phyloP scores from a whole-genome alignment of 2,797 vertebrate genomes.

The Coregonus sp. region DNA sequence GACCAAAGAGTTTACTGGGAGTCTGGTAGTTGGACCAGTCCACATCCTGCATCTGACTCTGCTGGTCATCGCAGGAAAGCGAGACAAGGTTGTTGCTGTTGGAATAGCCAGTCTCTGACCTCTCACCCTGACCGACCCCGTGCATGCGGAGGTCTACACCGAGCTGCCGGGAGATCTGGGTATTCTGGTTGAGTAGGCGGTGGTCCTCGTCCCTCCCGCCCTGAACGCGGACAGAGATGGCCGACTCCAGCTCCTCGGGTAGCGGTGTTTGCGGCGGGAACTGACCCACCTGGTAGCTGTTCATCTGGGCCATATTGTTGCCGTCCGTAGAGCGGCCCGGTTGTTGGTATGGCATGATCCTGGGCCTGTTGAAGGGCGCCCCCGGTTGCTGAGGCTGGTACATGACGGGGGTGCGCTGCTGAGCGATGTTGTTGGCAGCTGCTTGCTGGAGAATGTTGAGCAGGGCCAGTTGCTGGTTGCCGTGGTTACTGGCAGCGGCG shows the following conservation, averaged over 20 bases:
- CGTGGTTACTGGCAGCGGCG: slow-evolving; percentile 56
- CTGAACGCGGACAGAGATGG: slow-evolving; percentile 61
- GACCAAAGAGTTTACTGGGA: slow-evolving; percentile 64
- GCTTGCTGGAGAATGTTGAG: slow-evolving; percentile 70
- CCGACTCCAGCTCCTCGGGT: slow-evolving; percentile 70
- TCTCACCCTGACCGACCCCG: slow-evolving; percentile 74
- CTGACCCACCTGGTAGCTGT: slow-evolving; percentile 53
- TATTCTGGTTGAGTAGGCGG: slow-evolving; percentile 45
- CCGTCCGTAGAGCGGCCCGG: slow-evolving; percentile 21
- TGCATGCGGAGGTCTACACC: slow-evolving; percentile 35
- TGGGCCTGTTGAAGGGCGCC: slow-evolving; percentile 44
- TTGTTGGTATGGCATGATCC: slow-evolving; percentile 53
- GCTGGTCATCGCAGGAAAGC: slow-evolving; percentile 53
- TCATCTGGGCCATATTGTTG: slow-evolving; percentile 60
- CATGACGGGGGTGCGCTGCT: slow-evolving; percentile 67
- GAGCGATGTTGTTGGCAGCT: slow-evolving; percentile 59
- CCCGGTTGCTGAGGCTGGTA: slow-evolving; percentile 74
- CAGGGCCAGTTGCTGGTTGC: slow-evolving; percentile 58
- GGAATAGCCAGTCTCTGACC: slow-evolving; percentile 52
- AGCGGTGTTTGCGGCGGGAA: slow-evolving; percentile 71
- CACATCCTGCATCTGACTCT: slow-evolving; percentile 51
- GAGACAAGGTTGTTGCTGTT: slow-evolving; percentile 53
- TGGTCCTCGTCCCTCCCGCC: slow-evolving; percentile 66
- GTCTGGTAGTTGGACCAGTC: slow-evolving; percentile 69
- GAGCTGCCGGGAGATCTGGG: slow-evolving; percentile 20